A percentile compares a stretch with the other conserved stretches of the same genome.
These are phyloP conservation scores for Sitta europaea DNA, from an alignment of 2,113 vertebrate species.

Conservation along the genomic window DNA sequence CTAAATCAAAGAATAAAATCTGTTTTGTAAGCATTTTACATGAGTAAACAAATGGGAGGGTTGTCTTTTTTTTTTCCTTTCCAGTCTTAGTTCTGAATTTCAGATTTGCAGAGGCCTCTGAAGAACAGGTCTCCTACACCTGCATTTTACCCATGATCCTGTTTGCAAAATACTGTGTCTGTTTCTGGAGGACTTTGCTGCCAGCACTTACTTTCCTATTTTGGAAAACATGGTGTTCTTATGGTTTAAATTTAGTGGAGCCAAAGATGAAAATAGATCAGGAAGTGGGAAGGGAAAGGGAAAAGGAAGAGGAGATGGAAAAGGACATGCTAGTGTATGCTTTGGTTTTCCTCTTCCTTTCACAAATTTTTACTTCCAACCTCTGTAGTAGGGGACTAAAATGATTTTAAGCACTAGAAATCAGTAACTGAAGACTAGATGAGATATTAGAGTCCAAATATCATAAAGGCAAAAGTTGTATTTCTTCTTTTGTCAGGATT, in stretches of 20 bases:
- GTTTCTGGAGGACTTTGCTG: background rate
- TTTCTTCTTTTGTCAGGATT: background rate
- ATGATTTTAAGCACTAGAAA: background rate
- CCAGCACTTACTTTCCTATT: background rate
- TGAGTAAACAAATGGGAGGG: fast-evolving
- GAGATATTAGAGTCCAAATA: background rate
- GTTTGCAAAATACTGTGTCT: background rate
- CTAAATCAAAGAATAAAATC: background rate
- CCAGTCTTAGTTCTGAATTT: background rate
- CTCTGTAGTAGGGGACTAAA: background rate
- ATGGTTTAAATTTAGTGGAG: background rate
- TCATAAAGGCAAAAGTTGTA: background rate
- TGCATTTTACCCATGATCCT: background rate
- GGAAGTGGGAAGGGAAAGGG: background rate
- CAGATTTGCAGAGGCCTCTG: background rate
- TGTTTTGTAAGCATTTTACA: background rate
- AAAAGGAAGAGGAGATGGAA: background rate
- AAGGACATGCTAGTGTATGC: background rate
- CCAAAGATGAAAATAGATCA: background rate
- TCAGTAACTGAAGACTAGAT: background rate
- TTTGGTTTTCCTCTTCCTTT: background rate
- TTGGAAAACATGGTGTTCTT: background rate
- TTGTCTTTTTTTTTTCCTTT: background rate
- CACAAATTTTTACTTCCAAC: background rate
- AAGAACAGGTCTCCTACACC: background rate